These are phyloP conservation scores for Drosophila demipolita DNA, from an alignment of 2,888 invertebrate species.

Conservation along the genomic window DNA sequence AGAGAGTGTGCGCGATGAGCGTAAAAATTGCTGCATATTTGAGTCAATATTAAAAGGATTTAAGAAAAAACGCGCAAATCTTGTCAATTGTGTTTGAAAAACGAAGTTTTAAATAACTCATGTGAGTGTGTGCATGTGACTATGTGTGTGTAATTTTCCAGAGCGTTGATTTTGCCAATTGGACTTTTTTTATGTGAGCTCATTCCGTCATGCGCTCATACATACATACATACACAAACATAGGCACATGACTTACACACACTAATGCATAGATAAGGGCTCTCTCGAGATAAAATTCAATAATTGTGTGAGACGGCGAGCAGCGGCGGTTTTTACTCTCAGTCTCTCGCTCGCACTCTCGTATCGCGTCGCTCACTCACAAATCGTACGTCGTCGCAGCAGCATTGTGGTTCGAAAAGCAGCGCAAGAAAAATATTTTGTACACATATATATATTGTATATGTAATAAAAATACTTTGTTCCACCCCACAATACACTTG, in stretches of 20 bases:
- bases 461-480: constrained; percentile 78
- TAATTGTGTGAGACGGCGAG: constrained; percentile 43
- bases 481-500: constrained; percentile 32
- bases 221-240: constrained; percentile 48
- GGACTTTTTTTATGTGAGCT: constrained; percentile 58
- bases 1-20: constrained; percentile 44
- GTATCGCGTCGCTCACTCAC: constrained; percentile 60
- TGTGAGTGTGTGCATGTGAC: constrained; percentile 53
- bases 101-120: constrained; percentile 53
- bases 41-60: constrained; percentile 20
- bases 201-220: constrained; percentile 72
- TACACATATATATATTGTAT: constrained; percentile 62
- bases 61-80: constrained; percentile 38
- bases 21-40: constrained; percentile 27
- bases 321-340: constrained; percentile 37
- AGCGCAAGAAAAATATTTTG: constrained; percentile 66
- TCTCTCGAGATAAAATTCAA: constrained; percentile 64
- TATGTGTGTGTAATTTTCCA: constrained; percentile 66
- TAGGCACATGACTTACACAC: constrained; percentile 54
- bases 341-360: constrained; percentile 23
- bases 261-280: constrained; percentile 37
- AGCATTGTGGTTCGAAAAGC: constrained; percentile 76
- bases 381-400: constrained; percentile 73
- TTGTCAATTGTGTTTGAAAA: constrained; percentile 42
- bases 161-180: constrained; percentile 72